Evolutionary conservation across 2,888 invertebrate genomes (phyloP), one percentile per base, ranked within the genome.

Genomic region (Sipha maydis): DNA sequence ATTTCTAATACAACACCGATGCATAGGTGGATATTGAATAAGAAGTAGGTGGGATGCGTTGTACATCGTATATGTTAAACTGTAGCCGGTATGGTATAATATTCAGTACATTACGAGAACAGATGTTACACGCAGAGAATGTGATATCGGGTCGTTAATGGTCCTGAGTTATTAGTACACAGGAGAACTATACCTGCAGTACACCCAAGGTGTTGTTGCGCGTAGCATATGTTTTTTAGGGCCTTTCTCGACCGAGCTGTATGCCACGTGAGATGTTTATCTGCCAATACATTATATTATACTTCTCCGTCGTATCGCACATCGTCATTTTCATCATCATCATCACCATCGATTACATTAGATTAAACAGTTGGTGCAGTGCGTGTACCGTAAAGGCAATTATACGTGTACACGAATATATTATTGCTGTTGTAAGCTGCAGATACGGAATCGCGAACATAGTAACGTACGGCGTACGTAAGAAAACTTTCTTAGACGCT

Each of bases 141-240:
- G 34, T 4, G 34, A 34, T 79, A 79, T 61, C 28, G 79, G 79
- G 34, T 61, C 25, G 56, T 79, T 61, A 61, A 25, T 79, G 14
- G 25, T 34, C 25, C 14, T 34, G 34, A 79, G 41, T 34, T 61
- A 56, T 79, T 31, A n/a, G 56, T 28, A 69, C 28, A 3, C 14
- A n/a, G 25, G 69, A 25, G 21, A 25, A 25, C 21, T 19, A 7
- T 61, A 25, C 61, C 25, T 25, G 25, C 11, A 41, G 41, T 25
- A 61, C 8, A 61, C 21, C 11, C 69, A 28, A 69, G 69, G 28
- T 69, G 69, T 11, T 41, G 61, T 61, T 25, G 25, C 69, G 56
- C 28, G 79, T 79, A 61, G 8, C 79, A 79, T 61, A 79, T 79
- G 79, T 34, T 61, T 34, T 79, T 61, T 61, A 34, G 79, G 34